These are phyloP conservation scores for Cynopterus sphinx DNA, from an alignment of 2,797 vertebrate species.

Conservation along the genomic window DNA sequence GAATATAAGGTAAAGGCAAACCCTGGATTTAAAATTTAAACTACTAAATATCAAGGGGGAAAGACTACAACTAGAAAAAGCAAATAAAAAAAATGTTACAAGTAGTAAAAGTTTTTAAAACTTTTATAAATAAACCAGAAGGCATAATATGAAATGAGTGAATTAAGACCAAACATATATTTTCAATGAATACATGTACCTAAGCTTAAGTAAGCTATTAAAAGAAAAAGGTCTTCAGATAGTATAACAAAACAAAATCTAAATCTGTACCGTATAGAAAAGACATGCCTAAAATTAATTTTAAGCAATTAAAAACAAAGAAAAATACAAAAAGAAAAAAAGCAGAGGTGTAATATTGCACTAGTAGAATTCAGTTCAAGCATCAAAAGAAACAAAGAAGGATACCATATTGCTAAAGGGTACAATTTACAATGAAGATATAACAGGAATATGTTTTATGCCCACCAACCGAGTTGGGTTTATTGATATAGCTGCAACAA, in stretches of 20 bases:
- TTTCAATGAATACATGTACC: background rate
- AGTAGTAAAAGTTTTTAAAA: background rate
- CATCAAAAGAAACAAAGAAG: background rate
- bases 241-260: background rate
- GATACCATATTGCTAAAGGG: background rate
- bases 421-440: background rate
- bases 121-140: background rate
- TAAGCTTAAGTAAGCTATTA: background rate
- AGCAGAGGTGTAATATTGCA: background rate
- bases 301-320: background rate
- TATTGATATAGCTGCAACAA: background rate
- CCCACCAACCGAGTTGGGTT: background rate
- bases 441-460: background rate
- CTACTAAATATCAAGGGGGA: background rate
- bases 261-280: background rate
- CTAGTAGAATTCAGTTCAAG: background rate
- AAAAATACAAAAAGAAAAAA: background rate
- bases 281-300: background rate
- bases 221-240: background rate
- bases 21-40: background rate
- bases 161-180: background rate
- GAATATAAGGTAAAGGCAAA: background rate
- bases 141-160: background rate
- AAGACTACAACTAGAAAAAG: background rate
- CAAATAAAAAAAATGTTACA: background rate